A percentile compares a stretch with the other conserved stretches of the same genome.
These are phyloP conservation scores for Mandrillus leucophaeus DNA, from an alignment of 2,113 vertebrate species.

Conservation along the genomic window DNA sequence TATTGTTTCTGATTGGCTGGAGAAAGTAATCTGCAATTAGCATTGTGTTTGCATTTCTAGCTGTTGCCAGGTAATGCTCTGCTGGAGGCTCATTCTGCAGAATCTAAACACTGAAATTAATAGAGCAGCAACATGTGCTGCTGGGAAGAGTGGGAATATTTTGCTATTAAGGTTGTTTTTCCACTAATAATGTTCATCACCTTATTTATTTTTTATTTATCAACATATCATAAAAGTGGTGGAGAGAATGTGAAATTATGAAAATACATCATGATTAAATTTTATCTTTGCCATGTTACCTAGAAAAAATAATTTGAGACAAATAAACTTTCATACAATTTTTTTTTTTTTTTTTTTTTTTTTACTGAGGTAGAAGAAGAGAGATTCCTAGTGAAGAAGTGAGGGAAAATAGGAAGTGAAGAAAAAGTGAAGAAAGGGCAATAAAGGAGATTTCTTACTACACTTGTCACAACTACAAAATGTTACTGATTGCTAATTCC, in stretches of 20 bases:
- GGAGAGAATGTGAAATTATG: background rate
- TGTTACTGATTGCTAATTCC: background rate
- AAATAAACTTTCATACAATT: background rate
- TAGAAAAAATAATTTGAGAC: background rate
- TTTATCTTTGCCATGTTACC: background rate
- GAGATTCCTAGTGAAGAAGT: background rate
- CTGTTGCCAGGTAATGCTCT: slow-evolving; percentile 47
- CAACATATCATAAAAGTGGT: background rate
- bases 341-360: background rate
- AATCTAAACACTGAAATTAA: slow-evolving; percentile 69
- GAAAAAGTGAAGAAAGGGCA: background rate
- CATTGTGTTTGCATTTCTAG: slow-evolving; percentile 40
- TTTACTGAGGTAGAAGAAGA: background rate
- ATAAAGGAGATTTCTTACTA: background rate
- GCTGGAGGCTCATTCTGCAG: slow-evolving; percentile 58
- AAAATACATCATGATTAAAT: background rate
- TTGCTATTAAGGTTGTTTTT: background rate
- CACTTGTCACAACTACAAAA: background rate
- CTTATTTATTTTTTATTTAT: background rate
- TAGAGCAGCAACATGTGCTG: slow-evolving; percentile 63
- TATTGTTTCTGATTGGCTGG: background rate
- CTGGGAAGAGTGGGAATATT: slow-evolving; percentile 58
- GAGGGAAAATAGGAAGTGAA: background rate
- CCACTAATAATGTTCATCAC: background rate
- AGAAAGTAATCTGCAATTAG: background rate